A percentile compares a stretch with the other conserved stretches of the same genome.
Evolutionary conservation across 2,797 vertebrate species (phyloP).

Genomic region (Danionella dracula): DNA sequence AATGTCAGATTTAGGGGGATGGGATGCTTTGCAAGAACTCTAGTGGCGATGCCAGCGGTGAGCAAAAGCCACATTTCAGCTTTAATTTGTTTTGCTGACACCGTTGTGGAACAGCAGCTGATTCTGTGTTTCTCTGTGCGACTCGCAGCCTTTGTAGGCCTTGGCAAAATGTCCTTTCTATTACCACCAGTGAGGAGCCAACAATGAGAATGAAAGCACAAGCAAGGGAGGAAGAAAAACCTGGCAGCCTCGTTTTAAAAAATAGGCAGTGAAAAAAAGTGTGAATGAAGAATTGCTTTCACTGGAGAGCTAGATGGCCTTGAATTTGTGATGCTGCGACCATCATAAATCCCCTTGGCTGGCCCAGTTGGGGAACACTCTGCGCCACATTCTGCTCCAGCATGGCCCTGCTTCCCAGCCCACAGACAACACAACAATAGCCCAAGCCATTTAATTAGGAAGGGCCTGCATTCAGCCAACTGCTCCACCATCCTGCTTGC

Average conservation of each 20-base stretch:
- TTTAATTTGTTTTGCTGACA: constrained; percentile 11
- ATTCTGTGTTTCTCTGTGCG: constrained; percentile 4
- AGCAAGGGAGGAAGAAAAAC: constrained; percentile 11
- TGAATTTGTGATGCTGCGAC: constrained; percentile 33
- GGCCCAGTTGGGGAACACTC: constrained; percentile 18
- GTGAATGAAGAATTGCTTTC: constrained; percentile 11
- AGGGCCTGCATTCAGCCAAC: constrained; percentile 17
- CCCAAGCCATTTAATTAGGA: constrained; percentile 39
- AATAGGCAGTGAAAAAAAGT: background rate
- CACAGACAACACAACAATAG: constrained; percentile 41
- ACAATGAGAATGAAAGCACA: constrained; percentile 7
- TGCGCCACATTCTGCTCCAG: constrained; percentile 24
- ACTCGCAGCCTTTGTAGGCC: constrained; percentile 15
- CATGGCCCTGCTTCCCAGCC: constrained; percentile 19
- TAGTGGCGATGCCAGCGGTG: background rate
- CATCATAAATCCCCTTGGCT: constrained; percentile 35
- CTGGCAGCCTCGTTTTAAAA: constrained; percentile 2
- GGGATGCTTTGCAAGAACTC: background rate
- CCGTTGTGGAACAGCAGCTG: background rate
- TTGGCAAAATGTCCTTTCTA: constrained; percentile 8
- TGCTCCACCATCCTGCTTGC: background rate
- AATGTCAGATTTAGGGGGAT: constrained; percentile 9
- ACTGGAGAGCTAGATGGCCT: constrained; percentile 16
- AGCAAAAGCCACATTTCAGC: background rate
- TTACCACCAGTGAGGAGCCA: constrained; percentile 13